Evolutionary conservation across 2,797 vertebrate genomes (phyloP).

Genomic region (Champsocephalus gunnari): DNA sequence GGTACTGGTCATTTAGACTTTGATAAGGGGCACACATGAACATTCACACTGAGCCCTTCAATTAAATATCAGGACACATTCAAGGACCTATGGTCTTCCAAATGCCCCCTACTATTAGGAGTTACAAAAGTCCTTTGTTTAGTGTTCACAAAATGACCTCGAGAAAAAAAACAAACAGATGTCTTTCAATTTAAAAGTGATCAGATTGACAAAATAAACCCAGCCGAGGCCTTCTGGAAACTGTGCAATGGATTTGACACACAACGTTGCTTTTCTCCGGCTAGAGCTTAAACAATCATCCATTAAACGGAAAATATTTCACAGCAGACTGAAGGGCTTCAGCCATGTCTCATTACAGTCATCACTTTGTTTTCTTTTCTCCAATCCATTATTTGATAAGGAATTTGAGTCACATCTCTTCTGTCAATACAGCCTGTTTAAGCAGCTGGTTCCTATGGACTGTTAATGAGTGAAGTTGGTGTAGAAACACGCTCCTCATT

Average conservation of each 20-base stretch:
- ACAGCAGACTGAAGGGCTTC: constrained; percentile 8
- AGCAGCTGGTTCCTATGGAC: constrained; percentile 37
- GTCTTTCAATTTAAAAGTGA: constrained; percentile 17
- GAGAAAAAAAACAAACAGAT: constrained; percentile 27
- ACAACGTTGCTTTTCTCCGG: neutral
- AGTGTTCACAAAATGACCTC: constrained; percentile 16
- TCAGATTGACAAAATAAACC: neutral
- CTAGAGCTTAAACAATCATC: neutral
- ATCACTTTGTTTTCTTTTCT: constrained; percentile 5
- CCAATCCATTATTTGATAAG: constrained; percentile 35
- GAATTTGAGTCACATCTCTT: constrained; percentile 40
- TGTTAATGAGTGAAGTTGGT: constrained; percentile 44
- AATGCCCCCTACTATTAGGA: neutral
- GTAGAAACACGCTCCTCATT: constrained; percentile 33
- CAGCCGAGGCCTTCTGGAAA: constrained; percentile 1
- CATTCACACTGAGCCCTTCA: constrained; percentile 1
- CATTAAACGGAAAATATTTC: neutral
- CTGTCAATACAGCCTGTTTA: constrained; percentile 40
- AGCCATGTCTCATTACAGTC: constrained; percentile 21
- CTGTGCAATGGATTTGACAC: neutral
- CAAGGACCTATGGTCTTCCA: constrained; percentile 18
- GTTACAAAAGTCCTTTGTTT: neutral
- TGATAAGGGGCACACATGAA: constrained; percentile 8
- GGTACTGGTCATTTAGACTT: constrained; percentile 14
- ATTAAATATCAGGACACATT: constrained; percentile 4